Base-by-base conservation (phyloP, 2,797 vertebrate species). In the Neosilurus mollespiculum region DNA sequence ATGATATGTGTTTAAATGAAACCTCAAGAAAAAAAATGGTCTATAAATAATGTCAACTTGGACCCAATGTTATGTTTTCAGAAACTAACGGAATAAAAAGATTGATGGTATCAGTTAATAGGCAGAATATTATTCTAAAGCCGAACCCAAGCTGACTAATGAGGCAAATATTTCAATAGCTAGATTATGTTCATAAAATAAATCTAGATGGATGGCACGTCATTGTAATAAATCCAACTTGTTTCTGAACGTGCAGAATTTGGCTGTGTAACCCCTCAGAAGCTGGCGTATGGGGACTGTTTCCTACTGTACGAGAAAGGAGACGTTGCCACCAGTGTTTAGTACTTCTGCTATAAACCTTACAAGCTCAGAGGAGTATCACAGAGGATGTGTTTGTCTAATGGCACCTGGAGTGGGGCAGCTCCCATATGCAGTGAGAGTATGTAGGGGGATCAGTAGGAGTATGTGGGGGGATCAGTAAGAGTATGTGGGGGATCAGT, bases 351-450 rank as follows among this genome's bases (percentile, higher is more conserved):
- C 90, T 94, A 95, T 89, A 93, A 91, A 88, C 94, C 95, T 0
- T 96, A 96, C 86, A 90, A 93, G 79, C 94, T 97, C 76, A 95
- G 91, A 54, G 96, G 96, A 81, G 90, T 92, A 12, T 93, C 95
- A 85, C 91, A 94, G 88, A 93, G 95, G 87, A 95, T 86, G 71
- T 98, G 97, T 87, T 93, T 95, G 87, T 89, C 94, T 0, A 87
- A 93, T 54, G 95, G 94, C 84, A 93, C 93, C 54, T 98, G 97
- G 97, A 96, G 94, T 83, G 96, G 94, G 71, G 93, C 93, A 71
- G 93, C 92, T 85, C 96, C 97, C n/a, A 89, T 92, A 69, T 98
- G 97, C 91, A n/a, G n/a, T n/a, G n/a, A n/a, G n/a, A n/a, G n/a
- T n/a, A n/a, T n/a, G n/a, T n/a, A n/a, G n/a, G n/a, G n/a, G n/a